phyloP scores from a whole-genome alignment of 2,113 vertebrate genomes.

The Bombycilla garrulus region DNA sequence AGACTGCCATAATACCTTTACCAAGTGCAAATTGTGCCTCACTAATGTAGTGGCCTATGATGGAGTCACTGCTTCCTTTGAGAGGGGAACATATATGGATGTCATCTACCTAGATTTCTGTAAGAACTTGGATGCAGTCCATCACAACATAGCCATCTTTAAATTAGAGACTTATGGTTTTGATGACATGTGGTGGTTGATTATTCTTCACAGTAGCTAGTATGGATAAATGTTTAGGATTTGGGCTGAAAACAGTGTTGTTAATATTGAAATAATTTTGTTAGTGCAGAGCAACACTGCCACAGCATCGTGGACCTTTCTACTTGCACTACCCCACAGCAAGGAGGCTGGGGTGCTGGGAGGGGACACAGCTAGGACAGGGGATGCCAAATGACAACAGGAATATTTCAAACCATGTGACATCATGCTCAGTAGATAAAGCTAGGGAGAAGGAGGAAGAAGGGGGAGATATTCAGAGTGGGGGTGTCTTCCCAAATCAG shows the following conservation, averaged over 20 bases:
- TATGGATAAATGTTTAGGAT: not conserved
- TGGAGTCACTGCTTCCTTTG: not conserved
- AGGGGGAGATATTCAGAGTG: too few species aligned
- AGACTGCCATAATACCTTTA: not conserved
- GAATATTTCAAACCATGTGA: not conserved
- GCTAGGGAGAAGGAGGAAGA: not conserved
- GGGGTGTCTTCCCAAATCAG: too few species aligned
- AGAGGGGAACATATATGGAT: not conserved
- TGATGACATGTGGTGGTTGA: not conserved
- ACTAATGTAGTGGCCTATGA: accelerated
- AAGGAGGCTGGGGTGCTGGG: not conserved
- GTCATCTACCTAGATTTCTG: not conserved
- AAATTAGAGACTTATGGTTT: not conserved
- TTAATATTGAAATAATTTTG: not conserved
- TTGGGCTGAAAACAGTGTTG: not conserved
- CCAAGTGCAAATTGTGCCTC: not conserved
- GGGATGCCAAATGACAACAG: not conserved
- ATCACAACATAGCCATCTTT: not conserved
- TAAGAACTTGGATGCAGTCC: not conserved
- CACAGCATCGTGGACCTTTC: not conserved
- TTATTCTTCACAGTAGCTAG: not conserved
- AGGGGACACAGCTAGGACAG: not conserved
- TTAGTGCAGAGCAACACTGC: not conserved
- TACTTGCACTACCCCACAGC: not conserved
- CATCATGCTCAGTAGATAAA: not conserved